phyloP scores from a whole-genome alignment of 30 jellyfish, hydroid and myxozoan species.

The Mastigias papua region DNA sequence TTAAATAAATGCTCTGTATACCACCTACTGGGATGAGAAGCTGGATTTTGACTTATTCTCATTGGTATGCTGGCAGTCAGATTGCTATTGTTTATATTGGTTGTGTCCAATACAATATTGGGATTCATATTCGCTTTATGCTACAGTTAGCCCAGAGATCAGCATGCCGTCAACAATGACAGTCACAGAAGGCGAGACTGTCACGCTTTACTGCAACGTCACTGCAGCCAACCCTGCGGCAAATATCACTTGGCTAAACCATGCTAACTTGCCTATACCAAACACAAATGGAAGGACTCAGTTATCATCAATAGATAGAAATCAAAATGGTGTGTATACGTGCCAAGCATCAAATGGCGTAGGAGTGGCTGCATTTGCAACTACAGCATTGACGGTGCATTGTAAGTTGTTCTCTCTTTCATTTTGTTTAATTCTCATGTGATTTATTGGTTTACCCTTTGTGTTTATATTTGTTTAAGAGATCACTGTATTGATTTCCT shows the following conservation, averaged over 20 bases:
- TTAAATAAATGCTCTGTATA: too few species aligned
- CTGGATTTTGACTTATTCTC: too few species aligned
- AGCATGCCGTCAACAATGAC: background rate
- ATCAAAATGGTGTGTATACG: background rate
- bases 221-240: conserved; percentile 11
- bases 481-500: too few species aligned
- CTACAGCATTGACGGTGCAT: background rate
- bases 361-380: background rate
- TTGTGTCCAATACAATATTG: background rate
- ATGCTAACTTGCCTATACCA: background rate
- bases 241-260: background rate
- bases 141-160: background rate
- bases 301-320: background rate
- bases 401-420: too few species aligned
- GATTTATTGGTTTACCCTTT: too few species aligned
- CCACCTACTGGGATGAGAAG: too few species aligned
- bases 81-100: too few species aligned
- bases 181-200: background rate
- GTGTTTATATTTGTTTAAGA: too few species aligned
- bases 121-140: background rate
- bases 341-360: background rate
- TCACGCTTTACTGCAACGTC: background rate
- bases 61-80: too few species aligned
- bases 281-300: background rate
- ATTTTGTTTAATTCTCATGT: too few species aligned